These are phyloP conservation scores for Gavialis gangeticus DNA, from an alignment of 2,113 vertebrate genomes.

Conservation along the genomic window DNA sequence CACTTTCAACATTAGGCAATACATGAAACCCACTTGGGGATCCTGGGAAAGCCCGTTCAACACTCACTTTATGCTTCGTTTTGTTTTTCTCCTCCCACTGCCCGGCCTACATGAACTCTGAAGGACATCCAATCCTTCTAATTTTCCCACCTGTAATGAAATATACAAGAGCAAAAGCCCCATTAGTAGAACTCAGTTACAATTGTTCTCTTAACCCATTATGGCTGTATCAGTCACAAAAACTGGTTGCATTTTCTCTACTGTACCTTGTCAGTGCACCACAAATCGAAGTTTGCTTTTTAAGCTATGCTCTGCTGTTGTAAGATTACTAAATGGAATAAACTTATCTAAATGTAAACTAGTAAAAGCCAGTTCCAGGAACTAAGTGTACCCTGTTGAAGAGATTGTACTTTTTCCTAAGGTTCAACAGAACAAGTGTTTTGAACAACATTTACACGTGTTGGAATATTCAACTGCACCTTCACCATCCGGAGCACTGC, in stretches of 20 bases:
- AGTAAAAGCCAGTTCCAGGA: constrained; percentile 58
- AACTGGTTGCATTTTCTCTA: background rate
- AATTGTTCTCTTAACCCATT: constrained; percentile 73
- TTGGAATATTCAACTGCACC: constrained; percentile 37
- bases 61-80: constrained; percentile 73
- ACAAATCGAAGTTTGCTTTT: constrained; percentile 60
- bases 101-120: constrained; percentile 72
- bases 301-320: constrained; percentile 46
- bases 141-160: constrained; percentile 84
- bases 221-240: constrained; percentile 22
- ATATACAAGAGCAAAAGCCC: constrained; percentile 79
- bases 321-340: constrained; percentile 47
- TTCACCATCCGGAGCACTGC: constrained; percentile 68
- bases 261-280: constrained; percentile 19
- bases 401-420: constrained; percentile 16
- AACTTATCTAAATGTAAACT: constrained; percentile 60
- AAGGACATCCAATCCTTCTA: constrained; percentile 82
- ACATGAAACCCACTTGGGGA: constrained; percentile 90
- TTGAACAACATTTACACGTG: constrained; percentile 29
- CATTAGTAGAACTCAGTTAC: constrained; percentile 69
- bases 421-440: constrained; percentile 47
- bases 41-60: constrained; percentile 84
- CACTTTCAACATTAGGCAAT: constrained; percentile 82
- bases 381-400: constrained; percentile 27
- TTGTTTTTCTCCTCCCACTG: constrained; percentile 80